Conservation (phyloP, 2,797 vertebrate species). For the Clarias fuscus region DNA sequence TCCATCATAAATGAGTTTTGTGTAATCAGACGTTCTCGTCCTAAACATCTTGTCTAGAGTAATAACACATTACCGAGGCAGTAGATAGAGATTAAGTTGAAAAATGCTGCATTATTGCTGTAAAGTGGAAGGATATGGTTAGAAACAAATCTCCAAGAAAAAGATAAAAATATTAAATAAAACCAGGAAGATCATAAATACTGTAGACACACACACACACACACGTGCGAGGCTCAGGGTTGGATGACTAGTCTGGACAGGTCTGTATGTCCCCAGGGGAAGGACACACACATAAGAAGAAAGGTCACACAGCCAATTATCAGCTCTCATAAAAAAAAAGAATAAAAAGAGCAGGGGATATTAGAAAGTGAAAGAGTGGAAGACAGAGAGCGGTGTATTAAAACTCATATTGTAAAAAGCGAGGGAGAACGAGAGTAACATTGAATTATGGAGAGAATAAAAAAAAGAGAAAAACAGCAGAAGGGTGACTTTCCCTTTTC, state of each 20-base stretch:
- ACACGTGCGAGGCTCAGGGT: neutral
- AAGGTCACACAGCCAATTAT: conserved; percentile 52
- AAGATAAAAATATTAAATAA: too few relatives aligned
- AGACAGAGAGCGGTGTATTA: neutral
- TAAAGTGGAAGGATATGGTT: neutral
- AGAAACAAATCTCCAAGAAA: neutral
- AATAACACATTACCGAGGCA: neutral
- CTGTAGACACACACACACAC: neutral
- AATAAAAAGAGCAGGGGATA: conserved; percentile 8
- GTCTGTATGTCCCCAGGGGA: conserved; percentile 27
- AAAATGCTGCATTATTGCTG: neutral
- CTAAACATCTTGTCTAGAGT: neutral
- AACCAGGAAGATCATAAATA: neutral
- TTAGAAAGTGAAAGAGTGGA: neutral
- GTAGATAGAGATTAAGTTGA: neutral
- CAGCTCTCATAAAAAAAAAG: conserved; percentile 31
- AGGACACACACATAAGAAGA: conserved; percentile 29
- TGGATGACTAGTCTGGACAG: conserved; percentile 23
- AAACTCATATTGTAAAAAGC: conserved; percentile 1
- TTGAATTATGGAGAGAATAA: conserved; percentile 20
- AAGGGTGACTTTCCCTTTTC: conserved; percentile 6
- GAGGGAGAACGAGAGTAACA: neutral
- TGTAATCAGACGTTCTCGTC: neutral
- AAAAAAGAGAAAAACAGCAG: neutral
- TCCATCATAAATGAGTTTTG: neutral